Evolutionary conservation across 1,140 invertebrate genomes (phyloP), one percentile per base, ranked within the genome.

Genomic region (Drosophila guanche): DNA sequence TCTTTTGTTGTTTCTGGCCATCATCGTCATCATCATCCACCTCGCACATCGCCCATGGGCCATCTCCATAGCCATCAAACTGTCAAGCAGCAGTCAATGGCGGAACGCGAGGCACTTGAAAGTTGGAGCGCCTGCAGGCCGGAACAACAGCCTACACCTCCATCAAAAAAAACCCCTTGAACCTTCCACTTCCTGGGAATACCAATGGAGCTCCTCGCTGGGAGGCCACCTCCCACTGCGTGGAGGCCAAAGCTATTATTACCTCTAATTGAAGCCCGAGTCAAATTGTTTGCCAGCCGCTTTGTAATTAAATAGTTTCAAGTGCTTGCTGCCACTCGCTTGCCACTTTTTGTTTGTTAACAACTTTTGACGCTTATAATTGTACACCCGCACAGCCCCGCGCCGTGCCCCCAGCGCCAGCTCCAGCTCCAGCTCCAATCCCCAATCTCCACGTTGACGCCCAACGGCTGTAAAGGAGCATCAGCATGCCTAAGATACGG

Each of bases 301-400:
- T 75, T 86, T 86, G 83, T 86, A 86, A 86, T 86, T 86, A 86
- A 86, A 88, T 88, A 86, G 81, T 88, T 86, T 78, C 73, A 78
- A 86, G 81, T 86, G 63, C 48, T 61, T 61, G 40, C 59, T 56
- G 68, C 56, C 68, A 71, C 70, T 41, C 77, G 79, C 59, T 76
- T 60, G 75, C 79, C 79, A 81, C 78, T 85, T 85, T 79, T 80
- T 75, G 77, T 77, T 83, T 78, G 58, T 67, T 74, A 75, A 78
- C 79, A 84, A 84, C 78, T 75, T 75, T 77, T 72, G 62, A 75
- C 74, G 81, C 83, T 76, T 88, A 86, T 78, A 81, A 86, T 86
- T 80, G 79, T 68, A 76, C 51, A 74, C 45, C 55, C 47, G 5
- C 40, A 52, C 20, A 20, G 16, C 16, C 0, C 6, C 29, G 8